Percentiles rank a stretch among this genome's conserved stretches.
These are phyloP conservation scores for Ostrea denselamellosa DNA, from an alignment of 1,140 invertebrate genomes.

Conservation along the genomic window DNA sequence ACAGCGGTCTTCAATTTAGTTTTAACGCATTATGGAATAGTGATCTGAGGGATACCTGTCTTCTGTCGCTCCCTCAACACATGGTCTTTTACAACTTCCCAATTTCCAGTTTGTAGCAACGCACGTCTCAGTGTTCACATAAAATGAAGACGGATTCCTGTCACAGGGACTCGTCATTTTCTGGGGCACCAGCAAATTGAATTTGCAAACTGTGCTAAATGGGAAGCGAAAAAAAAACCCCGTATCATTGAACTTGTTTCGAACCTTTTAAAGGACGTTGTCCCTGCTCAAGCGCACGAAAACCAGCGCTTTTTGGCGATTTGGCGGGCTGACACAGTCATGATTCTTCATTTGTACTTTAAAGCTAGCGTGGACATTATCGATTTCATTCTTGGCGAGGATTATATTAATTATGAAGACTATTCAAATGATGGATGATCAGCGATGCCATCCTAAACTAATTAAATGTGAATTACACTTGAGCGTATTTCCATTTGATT, in stretches of 20 bases:
- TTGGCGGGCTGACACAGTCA: neutral
- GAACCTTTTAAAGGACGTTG: neutral
- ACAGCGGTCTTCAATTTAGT: too few relatives aligned
- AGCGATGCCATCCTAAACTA: slow-evolving; percentile 31
- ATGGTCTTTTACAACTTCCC: neutral
- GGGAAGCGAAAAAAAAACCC: neutral
- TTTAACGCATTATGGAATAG: too few relatives aligned
- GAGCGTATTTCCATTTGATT: neutral
- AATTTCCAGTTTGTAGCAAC: neutral
- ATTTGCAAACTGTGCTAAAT: slow-evolving; percentile 8
- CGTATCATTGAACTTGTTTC: neutral
- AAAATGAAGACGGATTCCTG: slow-evolving; percentile 1
- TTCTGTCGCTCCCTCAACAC: neutral
- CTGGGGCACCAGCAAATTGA: slow-evolving; percentile 18
- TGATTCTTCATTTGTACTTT: neutral
- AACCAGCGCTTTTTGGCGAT: neutral
- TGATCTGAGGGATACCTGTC: too few relatives aligned
- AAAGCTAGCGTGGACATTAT: slow-evolving; percentile 16
- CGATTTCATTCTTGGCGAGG: neutral
- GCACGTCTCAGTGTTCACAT: neutral
- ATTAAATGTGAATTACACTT: slow-evolving; percentile 27
- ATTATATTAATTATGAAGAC: slow-evolving; percentile 20
- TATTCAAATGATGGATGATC: slow-evolving; percentile 14
- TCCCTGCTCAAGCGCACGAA: neutral
- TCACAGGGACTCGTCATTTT: neutral